Base-by-base conservation (phyloP, 2,888 invertebrate species). In the Teinopalpus imperialis region DNA sequence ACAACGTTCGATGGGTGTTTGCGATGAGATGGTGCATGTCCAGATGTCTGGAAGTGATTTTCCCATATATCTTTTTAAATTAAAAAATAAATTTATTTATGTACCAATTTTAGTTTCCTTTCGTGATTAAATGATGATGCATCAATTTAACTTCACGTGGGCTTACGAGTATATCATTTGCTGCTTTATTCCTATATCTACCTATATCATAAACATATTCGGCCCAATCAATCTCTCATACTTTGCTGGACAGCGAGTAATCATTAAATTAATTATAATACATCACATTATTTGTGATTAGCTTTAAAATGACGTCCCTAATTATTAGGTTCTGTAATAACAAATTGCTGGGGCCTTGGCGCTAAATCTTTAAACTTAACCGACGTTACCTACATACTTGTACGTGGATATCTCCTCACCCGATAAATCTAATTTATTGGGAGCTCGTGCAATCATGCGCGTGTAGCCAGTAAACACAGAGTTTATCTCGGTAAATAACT, bases 401-500 rank as follows among this genome's bases (percentile, higher is more conserved):
- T 59, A 52, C 53, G 45, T 45, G 54, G 55, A 57, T 54, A 59
- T 56, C 57, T 59, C 57, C 52, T 53, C 56, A 56, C 54, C 57
- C 55, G 66, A 82, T 82, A 81, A 81, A 79, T 76, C 74, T 83
- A 81, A 81, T 83, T 81, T 83, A 83, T 81, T 75, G 74, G 79
- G 70, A 77, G 82, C 79, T 82, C 82, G 81, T 85, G 85, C 83
- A 83, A 82, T 83, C 85, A 82, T 78, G 83, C 73, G 79, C 85
- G 77, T 85, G 87, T 85, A 74, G 67, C 75, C 74, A 71, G 81
- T 81, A 85, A 85, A 82, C 81, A 82, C 76, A 66, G 79, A 72
- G 81, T 81, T 85, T 86, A 86, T 86, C 85, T 83, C 74, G 60
- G 81, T 83, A 81, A 86, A 81, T 85, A 85, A 81, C 82, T 80